Evolutionary conservation across 2,797 vertebrate genomes (phyloP), one percentile per base, ranked within the genome.

Genomic region (Apogon hyalosoma): DNA sequence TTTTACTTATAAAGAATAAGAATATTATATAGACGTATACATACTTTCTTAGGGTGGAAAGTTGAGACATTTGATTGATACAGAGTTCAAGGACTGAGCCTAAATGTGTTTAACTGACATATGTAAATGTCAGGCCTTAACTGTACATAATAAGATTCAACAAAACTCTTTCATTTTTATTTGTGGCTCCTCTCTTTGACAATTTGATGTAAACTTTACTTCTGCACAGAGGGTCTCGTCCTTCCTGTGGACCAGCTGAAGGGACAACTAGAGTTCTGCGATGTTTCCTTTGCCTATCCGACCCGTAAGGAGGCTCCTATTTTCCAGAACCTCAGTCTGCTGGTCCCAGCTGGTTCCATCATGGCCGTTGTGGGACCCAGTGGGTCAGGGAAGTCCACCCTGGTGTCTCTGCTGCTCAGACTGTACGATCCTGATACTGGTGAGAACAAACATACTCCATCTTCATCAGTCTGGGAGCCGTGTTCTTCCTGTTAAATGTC

Each of bases 341-440:
- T 89, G 45, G 95, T 99, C 40, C 97, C 97, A 0, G 93, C 96
- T 0, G 97, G 97, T 11, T 95, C 95, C 15, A 86, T 98, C 70
- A 97, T 95, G 84, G 98, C 98, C 1, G 90, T 99, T 11, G 98
- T 99, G 28, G 98, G 98, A 59, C 80, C 96, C 24, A 99, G 98
- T 42, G 98, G 98, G 7, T 95, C 96, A 6, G 98, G 98, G 51
- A 99, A 99, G 81, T 99, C 98, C 0, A 97, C 97, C 0, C 89
- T 98, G 61, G 93, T 99, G 31, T 98, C 97, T 0, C 92, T 99
- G 64, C 90, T 99, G 16, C 92, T 99, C 61, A 90, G 97, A 10
- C 72, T 99, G 12, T 99, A 99, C 0, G 95, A 99, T 79, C 88
- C 96, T 0, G 50, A 89, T 14, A 9, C 63, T 47, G 86, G 85